phyloP scores from a whole-genome alignment of 2,113 vertebrate genomes.

The Panthera uncia region DNA sequence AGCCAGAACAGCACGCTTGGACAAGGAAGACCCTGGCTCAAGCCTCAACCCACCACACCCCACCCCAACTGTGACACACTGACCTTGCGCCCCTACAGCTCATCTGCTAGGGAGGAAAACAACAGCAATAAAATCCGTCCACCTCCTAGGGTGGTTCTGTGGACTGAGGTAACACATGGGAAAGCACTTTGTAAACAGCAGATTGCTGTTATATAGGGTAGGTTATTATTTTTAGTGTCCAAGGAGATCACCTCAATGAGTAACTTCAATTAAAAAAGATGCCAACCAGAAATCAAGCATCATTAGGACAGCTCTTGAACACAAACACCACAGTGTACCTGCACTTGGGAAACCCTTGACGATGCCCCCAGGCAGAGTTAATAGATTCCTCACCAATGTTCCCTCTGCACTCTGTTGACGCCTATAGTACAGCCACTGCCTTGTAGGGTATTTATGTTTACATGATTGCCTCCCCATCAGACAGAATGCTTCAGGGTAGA shows the following conservation, averaged over 20 bases:
- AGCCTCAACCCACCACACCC: not conserved
- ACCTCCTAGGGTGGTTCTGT: not conserved
- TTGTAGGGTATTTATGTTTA: not conserved
- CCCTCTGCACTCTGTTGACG: not conserved
- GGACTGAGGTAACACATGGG: too few relatives aligned
- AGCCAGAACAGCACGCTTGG: accelerated
- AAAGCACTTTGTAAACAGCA: not conserved
- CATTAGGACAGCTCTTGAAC: not conserved
- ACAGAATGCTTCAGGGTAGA: not conserved
- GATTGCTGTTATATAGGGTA: not conserved
- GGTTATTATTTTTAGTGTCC: slow-evolving; percentile 39
- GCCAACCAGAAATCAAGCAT: not conserved
- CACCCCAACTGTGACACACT: not conserved
- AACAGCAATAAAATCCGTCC: not conserved
- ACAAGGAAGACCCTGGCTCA: not conserved
- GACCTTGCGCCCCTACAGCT: not conserved
- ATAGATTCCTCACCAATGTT: not conserved
- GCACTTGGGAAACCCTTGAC: not conserved
- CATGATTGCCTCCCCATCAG: not conserved
- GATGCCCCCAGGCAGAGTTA: not conserved
- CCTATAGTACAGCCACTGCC: not conserved
- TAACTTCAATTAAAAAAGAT: not conserved
- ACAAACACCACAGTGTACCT: accelerated
- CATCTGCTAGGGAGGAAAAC: not conserved
- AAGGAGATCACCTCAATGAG: not conserved